A percentile compares a stretch with the other conserved stretches of the same genome.
These are phyloP conservation scores for Platypus cylindrus DNA, from an alignment of 2,888 invertebrate species.

Conservation along the genomic window DNA sequence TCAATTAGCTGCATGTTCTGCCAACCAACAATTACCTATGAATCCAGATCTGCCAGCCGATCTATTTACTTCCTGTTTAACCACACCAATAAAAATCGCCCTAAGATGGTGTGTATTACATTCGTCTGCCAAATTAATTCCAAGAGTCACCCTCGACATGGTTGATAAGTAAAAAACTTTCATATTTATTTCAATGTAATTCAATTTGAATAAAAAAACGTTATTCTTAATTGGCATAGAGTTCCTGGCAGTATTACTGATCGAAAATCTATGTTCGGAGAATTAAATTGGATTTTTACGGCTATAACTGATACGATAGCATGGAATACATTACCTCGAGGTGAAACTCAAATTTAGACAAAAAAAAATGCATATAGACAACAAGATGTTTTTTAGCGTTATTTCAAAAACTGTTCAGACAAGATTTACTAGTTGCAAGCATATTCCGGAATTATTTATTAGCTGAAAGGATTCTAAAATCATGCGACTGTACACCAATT, in stretches of 20 bases:
- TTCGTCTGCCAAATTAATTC: slow-evolving; percentile 66
- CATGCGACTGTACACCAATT: slow-evolving; percentile 95
- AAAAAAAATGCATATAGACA: background rate
- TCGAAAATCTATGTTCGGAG: slow-evolving; percentile 92
- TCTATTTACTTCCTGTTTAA: slow-evolving; percentile 94
- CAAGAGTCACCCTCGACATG: slow-evolving; percentile 68
- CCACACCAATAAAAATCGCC: slow-evolving; percentile 95
- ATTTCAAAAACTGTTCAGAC: slow-evolving; percentile 93
- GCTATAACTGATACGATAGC: slow-evolving; percentile 99
- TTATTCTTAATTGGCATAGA: too few relatives aligned
- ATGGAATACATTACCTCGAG: slow-evolving; percentile 90
- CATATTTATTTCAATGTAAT: slow-evolving; percentile 3
- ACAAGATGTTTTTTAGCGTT: slow-evolving; percentile 46
- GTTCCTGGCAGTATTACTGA: slow-evolving; percentile 93
- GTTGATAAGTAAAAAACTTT: slow-evolving; percentile 89
- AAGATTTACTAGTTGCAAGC: slow-evolving; percentile 96
- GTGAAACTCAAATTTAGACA: slow-evolving; percentile 20
- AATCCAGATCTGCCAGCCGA: slow-evolving; percentile 94
- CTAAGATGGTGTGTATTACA: slow-evolving; percentile 89
- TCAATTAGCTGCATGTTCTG: slow-evolving; percentile 89
- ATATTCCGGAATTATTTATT: slow-evolving; percentile 93
- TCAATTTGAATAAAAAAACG: background rate
- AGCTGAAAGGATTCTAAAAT: slow-evolving; percentile 90
- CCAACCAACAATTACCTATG: slow-evolving; percentile 91
- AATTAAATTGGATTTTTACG: slow-evolving; percentile 99